Evolutionary conservation across 2,888 invertebrate genomes (phyloP).

Genomic region (Galeruca laticollis): DNA sequence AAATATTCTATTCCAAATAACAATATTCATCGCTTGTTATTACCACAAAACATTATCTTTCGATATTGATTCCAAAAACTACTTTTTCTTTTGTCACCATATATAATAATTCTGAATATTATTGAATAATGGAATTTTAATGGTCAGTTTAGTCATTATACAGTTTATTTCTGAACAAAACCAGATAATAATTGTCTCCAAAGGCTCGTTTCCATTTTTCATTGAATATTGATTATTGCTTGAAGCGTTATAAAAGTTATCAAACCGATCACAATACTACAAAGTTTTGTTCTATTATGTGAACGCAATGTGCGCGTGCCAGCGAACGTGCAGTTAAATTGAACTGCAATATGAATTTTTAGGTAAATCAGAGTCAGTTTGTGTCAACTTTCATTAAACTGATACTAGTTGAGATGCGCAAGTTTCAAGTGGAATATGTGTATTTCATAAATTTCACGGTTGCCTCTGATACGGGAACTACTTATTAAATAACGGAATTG

Average conservation of each 20-base stretch:
- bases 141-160: neutral
- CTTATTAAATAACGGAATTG: too few species aligned
- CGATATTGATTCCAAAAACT: too few species aligned
- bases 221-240: conserved; percentile 31
- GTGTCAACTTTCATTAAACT: neutral
- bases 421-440: too few species aligned
- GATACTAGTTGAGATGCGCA: too few species aligned
- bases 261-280: conserved; percentile 30
- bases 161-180: neutral
- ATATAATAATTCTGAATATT: too few species aligned
- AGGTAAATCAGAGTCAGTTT: neutral
- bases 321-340: conserved; percentile 21
- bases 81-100: too few species aligned
- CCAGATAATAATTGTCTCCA: neutral
- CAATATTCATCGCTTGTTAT: too few species aligned
- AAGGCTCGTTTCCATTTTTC: conserved; percentile 7
- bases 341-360: conserved; percentile 8
- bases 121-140: too few species aligned
- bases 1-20: too few species aligned
- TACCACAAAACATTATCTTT: too few species aligned
- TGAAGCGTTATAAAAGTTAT: conserved; percentile 26
- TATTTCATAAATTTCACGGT: too few species aligned
- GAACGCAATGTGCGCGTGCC: conserved; percentile 29
- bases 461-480: too few species aligned
- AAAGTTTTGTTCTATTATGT: conserved; percentile 31